Evolutionary conservation across 2,113 vertebrate species (phyloP), one percentile per base, ranked within the genome.

Genomic region (Elephantulus edwardii): DNA sequence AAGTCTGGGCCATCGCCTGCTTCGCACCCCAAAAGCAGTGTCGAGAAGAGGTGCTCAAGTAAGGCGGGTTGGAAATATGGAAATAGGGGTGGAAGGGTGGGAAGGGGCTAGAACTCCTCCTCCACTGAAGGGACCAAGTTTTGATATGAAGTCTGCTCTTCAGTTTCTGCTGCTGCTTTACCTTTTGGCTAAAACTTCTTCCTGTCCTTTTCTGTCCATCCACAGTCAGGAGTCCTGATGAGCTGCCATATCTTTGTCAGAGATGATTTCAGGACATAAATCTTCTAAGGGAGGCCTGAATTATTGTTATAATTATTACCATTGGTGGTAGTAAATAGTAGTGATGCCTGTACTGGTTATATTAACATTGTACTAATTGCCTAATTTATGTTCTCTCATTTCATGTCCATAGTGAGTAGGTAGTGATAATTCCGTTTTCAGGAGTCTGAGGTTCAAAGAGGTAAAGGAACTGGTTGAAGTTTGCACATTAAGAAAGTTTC

Each of bases 21-120:
- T 99, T 99, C 95, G 99, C 99, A 96, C 99, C 99, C 0, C 99
- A 99, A 98, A 99, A 99, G 95, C 99, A 99, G 96, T 99, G 99
- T 97, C 98, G 99, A 93, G 99, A 99, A 97, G 99, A 99, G 96
- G 99, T 99, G 97, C 98, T 99, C 90, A 99, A 99, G 99, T 99
- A 98, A 98, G 99, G 95, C 97, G 89, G 71, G 60, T 68, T 85
- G 92, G 92, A 79, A 72, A 24, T 90, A 14, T 88, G 94, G 54
- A 8, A n/a, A 26, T 24, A 8, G 3, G 58, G 76, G 7, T 87
- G 79, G 94, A 70, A 90, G 80, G 44, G 35, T 86, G 20, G 22
- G 88, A 44, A 84, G 77, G 20, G 82, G 64, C 58, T 50, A 74
- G 77, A 78, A 71, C 38, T 84, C 89, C 79, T 70, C 19, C 6